Conservation (phyloP, 2,888 invertebrate species). For the Tipula vernalis region DNA sequence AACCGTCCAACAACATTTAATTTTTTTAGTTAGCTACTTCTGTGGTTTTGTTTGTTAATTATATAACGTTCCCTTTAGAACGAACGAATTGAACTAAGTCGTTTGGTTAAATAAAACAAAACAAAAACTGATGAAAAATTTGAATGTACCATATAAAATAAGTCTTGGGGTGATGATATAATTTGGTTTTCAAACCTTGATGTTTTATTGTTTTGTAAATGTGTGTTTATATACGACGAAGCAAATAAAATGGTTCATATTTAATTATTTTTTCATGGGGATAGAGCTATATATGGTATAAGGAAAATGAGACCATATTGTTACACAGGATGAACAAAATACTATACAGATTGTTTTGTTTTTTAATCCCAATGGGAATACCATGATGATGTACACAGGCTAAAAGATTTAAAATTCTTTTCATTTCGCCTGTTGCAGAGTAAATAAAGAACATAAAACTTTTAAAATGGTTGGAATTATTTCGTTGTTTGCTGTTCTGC, state of each 20-base stretch:
- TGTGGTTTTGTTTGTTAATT: background rate
- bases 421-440: background rate
- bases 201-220: background rate
- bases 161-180: background rate
- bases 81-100: background rate
- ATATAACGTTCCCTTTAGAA: background rate
- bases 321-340: background rate
- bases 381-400: background rate
- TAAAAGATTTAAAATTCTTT: background rate
- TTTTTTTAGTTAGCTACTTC: background rate
- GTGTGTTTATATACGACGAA: background rate
- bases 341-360: background rate
- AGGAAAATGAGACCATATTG: background rate
- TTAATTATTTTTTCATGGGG: background rate
- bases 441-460: background rate
- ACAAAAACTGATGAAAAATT: background rate
- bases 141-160: background rate
- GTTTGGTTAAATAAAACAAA: background rate
- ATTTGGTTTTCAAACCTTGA: background rate
- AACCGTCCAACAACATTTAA: background rate
- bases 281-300: background rate
- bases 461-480: background rate
- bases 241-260: background rate
- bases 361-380: background rate
- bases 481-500: background rate